These are phyloP conservation scores for Pocillopora damicornis DNA, from an alignment of 64 coral and sea anemone genomes.

Conservation along the genomic window DNA sequence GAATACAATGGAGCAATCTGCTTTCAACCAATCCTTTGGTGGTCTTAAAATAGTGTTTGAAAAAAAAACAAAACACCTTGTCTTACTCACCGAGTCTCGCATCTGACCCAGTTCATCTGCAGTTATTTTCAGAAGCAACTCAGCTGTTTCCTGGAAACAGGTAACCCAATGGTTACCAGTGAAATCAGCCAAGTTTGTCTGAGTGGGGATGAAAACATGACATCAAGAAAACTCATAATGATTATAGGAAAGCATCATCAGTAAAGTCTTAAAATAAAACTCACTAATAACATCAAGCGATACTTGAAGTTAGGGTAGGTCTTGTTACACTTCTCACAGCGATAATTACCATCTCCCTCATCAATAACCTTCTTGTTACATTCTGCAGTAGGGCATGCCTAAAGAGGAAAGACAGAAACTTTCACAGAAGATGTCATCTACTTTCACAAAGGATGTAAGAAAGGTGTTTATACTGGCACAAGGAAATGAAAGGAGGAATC, in stretches of 20 bases:
- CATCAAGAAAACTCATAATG: neutral
- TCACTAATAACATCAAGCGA: slow-evolving; percentile 79
- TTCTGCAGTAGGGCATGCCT: slow-evolving; percentile 87
- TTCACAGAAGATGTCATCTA: neutral
- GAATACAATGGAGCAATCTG: too few species aligned
- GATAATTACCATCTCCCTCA: slow-evolving; percentile 70
- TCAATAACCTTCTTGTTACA: slow-evolving; percentile 99
- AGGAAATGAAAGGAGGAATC: too few species aligned
- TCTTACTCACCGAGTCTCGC: slow-evolving; percentile 55
- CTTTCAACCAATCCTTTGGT: too few species aligned
- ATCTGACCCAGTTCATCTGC: slow-evolving; percentile 78
- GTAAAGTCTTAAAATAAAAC: neutral
- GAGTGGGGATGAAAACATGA: slow-evolving; percentile 11
- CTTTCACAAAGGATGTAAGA: too few species aligned
- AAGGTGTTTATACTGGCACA: too few species aligned
- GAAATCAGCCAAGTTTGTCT: slow-evolving; percentile 88
- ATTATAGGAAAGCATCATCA: neutral
- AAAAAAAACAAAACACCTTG: too few species aligned
- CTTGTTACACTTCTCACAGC: slow-evolving; percentile 91
- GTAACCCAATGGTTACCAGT: slow-evolving; percentile 91
- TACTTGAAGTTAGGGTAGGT: slow-evolving; percentile 85
- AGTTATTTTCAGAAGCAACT: slow-evolving; percentile 54
- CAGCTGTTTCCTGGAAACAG: slow-evolving; percentile 93
- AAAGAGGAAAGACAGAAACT: neutral
- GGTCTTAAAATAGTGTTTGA: too few species aligned